Percentiles rank a stretch among this genome's conserved stretches.
Conservation (phyloP, 2,113 vertebrate species). For the Andinoacara biseriatus region DNA sequence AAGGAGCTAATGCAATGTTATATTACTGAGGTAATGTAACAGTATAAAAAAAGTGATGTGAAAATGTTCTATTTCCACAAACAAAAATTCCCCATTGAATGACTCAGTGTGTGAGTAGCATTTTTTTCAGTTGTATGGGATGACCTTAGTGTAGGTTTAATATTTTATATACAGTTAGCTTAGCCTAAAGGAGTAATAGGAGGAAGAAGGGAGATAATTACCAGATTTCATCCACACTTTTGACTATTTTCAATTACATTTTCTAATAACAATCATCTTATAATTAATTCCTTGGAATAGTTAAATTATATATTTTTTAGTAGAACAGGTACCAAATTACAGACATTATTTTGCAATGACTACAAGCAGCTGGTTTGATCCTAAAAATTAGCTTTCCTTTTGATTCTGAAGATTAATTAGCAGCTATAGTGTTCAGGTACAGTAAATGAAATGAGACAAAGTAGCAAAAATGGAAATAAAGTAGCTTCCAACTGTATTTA, state of each 20-base stretch:
- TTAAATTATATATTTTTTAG: not conserved
- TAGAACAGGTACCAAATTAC: not conserved
- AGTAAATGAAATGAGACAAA: not conserved
- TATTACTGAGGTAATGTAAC: too few species aligned
- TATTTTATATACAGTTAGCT: not conserved
- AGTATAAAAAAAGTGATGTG: too few species aligned
- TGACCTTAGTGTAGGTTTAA: not conserved
- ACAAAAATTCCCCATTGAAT: too few species aligned
- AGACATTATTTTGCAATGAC: not conserved
- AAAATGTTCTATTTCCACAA: too few species aligned
- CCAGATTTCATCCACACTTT: not conserved
- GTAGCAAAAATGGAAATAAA: not conserved
- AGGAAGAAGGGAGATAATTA: not conserved
- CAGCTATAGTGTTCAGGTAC: not conserved
- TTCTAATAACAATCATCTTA: not conserved
- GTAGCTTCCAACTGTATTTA: not conserved
- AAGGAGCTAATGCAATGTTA: too few species aligned
- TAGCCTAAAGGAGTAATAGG: not conserved
- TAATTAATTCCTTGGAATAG: not conserved
- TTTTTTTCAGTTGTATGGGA: too few species aligned
- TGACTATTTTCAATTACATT: not conserved
- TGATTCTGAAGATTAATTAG: not conserved
- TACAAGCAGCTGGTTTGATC: not conserved
- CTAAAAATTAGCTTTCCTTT: not conserved
- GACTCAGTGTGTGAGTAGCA: too few species aligned